Conservation (phyloP, 23 tunicate species). For the Ascidia mentula region DNA sequence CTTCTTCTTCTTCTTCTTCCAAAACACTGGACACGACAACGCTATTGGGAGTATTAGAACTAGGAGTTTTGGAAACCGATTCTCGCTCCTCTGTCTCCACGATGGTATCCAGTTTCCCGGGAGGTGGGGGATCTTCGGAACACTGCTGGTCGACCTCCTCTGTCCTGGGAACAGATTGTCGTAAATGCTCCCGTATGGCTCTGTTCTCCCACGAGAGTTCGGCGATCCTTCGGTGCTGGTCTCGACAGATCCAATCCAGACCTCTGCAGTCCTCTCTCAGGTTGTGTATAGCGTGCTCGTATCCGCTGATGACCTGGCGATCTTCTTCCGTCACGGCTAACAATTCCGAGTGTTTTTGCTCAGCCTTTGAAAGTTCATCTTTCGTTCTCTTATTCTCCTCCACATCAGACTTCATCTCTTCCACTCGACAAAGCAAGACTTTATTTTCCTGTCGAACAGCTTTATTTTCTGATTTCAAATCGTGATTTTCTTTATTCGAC, state of each 20-base stretch:
- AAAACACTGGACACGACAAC: background rate
- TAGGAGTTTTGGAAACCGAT: background rate
- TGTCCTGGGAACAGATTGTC: background rate
- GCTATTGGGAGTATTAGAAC: background rate
- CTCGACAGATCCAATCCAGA: conserved; percentile 15
- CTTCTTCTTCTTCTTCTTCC: background rate
- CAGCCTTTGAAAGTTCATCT: background rate
- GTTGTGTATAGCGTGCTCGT: background rate
- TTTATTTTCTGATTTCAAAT: background rate
- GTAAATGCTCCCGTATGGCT: background rate
- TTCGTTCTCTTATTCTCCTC: background rate
- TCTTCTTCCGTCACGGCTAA: conserved; percentile 5
- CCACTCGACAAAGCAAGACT: background rate
- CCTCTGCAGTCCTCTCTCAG: conserved; percentile 13
- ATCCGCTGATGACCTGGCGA: background rate
- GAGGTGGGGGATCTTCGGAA: no score
- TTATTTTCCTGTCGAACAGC: background rate
- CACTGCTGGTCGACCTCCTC: background rate
- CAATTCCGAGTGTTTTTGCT: background rate
- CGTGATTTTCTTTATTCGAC: background rate
- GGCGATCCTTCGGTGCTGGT: background rate
- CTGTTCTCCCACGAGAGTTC: background rate
- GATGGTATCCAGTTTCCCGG: background rate
- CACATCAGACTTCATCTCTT: background rate
- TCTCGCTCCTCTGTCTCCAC: background rate